These are phyloP conservation scores for Ferrisia virgata DNA, from an alignment of 2,888 invertebrate species.

Conservation along the genomic window DNA sequence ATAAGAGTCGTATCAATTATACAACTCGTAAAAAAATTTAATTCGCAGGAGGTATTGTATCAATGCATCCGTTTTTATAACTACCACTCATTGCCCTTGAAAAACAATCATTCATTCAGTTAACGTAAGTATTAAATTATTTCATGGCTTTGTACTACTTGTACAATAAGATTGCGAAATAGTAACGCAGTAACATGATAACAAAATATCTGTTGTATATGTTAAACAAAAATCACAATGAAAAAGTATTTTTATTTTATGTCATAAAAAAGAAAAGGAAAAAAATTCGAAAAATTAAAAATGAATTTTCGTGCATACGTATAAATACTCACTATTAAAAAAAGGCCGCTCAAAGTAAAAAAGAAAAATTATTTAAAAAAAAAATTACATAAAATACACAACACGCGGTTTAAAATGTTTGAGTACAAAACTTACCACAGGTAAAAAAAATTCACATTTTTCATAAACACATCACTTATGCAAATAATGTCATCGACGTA, in stretches of 20 bases:
- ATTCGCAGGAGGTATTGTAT: background rate
- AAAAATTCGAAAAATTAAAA: background rate
- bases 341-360: background rate
- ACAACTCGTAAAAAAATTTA: background rate
- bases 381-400: background rate
- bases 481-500: slow-evolving; percentile 1
- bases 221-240: background rate
- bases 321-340: background rate
- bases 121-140: background rate
- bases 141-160: background rate
- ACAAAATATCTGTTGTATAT: background rate
- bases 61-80: background rate
- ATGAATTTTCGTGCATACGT: background rate
- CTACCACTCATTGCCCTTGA: background rate
- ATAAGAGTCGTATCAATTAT: background rate
- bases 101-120: background rate
- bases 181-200: background rate
- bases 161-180: background rate
- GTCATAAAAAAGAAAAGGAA: background rate
- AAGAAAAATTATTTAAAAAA: background rate
- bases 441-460: background rate
- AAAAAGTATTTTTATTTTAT: background rate
- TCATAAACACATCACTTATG: background rate
- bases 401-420: background rate
- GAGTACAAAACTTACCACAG: background rate